A percentile compares a stretch with the other conserved stretches of the same genome.
Conservation (phyloP, 2,888 invertebrate genomes). For the Cylindroiulus punctatus region DNA sequence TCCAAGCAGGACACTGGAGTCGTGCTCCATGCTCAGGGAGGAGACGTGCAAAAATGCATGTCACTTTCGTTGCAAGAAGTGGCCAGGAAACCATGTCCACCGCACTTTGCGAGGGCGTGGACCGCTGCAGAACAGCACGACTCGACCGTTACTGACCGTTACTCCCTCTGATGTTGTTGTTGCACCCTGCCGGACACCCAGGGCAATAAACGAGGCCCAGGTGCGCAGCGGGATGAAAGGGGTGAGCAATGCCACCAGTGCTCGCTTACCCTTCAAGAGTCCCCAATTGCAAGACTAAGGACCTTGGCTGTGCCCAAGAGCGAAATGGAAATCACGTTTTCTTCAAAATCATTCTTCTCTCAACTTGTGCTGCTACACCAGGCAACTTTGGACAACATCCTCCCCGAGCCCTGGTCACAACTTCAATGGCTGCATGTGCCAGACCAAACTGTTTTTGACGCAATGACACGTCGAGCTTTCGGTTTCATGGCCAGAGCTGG, state of each 20-base stretch:
- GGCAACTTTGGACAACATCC: too few relatives aligned
- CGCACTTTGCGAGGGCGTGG: background rate
- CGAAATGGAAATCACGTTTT: background rate
- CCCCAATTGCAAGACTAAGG: background rate
- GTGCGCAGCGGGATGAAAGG: background rate
- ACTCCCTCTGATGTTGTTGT: background rate
- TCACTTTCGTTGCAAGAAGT: background rate
- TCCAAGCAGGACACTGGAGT: too few relatives aligned
- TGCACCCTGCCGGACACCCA: background rate
- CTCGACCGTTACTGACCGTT: background rate
- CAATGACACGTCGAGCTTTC: too few relatives aligned
- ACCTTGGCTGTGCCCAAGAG: background rate
- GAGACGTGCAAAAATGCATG: too few relatives aligned
- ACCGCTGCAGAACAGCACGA: background rate
- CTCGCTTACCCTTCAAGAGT: background rate
- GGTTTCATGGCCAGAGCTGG: too few relatives aligned
- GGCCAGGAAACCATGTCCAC: background rate
- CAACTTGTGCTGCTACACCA: background rate
- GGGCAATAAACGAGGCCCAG: background rate
- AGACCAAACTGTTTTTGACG: too few relatives aligned
- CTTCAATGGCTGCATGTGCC: too few relatives aligned
- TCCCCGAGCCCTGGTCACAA: too few relatives aligned
- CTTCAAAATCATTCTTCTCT: background rate
- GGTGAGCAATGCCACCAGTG: background rate
- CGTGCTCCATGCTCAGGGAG: too few relatives aligned